Base-by-base conservation (phyloP, 2,888 invertebrate genomes). In the Beris morrisii region DNA sequence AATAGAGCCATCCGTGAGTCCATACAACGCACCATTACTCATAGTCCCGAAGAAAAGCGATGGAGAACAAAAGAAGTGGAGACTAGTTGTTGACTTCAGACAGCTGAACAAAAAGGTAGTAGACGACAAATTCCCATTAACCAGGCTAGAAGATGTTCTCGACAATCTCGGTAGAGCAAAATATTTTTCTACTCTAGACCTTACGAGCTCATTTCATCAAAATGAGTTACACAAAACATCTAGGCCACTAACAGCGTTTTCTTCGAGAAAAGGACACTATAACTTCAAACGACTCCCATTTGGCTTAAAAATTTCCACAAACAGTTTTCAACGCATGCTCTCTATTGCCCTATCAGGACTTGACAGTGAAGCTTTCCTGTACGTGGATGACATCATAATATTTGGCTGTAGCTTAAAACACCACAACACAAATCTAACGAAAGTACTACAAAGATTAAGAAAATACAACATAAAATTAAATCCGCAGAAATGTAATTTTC, bases 371-470 rank as follows among this genome's bases (percentile, higher is more conserved):
- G 67, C 69, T n/a, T 72, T 72, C 52, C 52, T 71, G 7, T 73
- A 70, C 57, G 66, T 71, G 7, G 72, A 72, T 52, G 71, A 72
- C 52, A 69, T 73, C 1, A 70, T 73, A 43, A 64, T 73, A 6
- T 72, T 70, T 50, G 70, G 69, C 11, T 67, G 55, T 13, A 65
- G 61, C 30, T 32, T 65, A 30, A 22, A 61, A 50, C 65, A 71
- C 44, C 70, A 72, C 58, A 70, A 70, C 28, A 38, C 22, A 11
- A 57, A 67, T 13, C n/a, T 71, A 45, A 32, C 31, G 5, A 64
- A 65, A 58, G 46, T 58, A 9, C 59, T 70, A 12, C n/a, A 66
- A 13, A 9, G 67, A 38, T 48, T 71, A 45, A 43, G 55, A 38
- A 44, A 57, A 59, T 63, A 69, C 50, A 69, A 69, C 15, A 44